A percentile compares a stretch with the other conserved stretches of the same genome.
These are phyloP conservation scores for Trichogramma pretiosum DNA, from an alignment of 1,140 invertebrate genomes.

Conservation along the genomic window DNA sequence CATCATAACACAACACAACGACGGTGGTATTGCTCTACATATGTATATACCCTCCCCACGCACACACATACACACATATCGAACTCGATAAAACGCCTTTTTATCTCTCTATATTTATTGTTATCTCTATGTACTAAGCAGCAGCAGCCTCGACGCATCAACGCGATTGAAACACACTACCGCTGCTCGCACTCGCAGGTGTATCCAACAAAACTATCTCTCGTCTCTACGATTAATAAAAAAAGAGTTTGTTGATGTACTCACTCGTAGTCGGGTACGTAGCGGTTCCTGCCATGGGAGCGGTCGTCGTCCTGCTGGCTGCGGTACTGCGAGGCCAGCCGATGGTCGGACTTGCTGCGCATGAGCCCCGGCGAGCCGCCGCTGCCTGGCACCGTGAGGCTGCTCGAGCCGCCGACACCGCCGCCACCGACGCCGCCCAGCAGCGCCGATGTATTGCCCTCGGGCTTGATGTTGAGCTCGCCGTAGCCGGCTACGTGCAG, in stretches of 20 bases:
- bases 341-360: conserved; percentile 88
- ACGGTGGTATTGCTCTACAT: too few species aligned
- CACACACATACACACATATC: background rate
- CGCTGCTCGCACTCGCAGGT: too few species aligned
- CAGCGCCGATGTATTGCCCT: conserved; percentile 36
- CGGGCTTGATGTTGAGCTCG: conserved; percentile 68
- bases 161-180: too few species aligned
- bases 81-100: background rate
- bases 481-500: conserved; percentile 77
- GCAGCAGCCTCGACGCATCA: too few species aligned
- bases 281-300: conserved; percentile 36
- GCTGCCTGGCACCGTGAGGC: conserved; percentile 54
- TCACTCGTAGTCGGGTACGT: conserved; percentile 45
- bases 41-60: background rate
- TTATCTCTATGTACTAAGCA: too few species aligned
- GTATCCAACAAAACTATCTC: too few species aligned
- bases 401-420: conserved; percentile 37
- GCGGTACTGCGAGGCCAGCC: conserved; percentile 79
- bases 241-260: too few species aligned
- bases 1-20: too few species aligned
- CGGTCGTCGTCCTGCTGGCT: conserved; percentile 66
- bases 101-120: too few species aligned
- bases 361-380: conserved; percentile 64
- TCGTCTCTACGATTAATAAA: too few species aligned
- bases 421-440: too few species aligned